Conservation (phyloP, 2,888 invertebrate species). For the Drosophila merina region DNA sequence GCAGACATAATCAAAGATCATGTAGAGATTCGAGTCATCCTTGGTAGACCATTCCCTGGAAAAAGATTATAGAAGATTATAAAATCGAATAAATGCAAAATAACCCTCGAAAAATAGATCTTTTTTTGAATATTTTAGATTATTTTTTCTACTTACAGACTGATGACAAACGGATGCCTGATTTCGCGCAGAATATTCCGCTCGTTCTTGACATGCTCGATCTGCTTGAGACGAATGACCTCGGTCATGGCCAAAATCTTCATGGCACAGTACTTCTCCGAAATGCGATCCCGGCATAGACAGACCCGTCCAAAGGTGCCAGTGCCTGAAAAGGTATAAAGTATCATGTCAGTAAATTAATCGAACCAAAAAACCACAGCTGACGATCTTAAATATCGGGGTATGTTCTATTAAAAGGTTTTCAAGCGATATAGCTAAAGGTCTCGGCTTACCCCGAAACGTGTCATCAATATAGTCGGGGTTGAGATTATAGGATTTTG, state of each 20-base stretch:
- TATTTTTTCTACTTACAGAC: slow-evolving; percentile 88
- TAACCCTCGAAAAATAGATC: no score
- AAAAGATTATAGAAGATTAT: no score
- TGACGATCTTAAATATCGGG: slow-evolving; percentile 39
- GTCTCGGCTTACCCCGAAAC: slow-evolving; percentile 19
- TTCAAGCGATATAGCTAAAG: slow-evolving; percentile 45
- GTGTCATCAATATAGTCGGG: slow-evolving; percentile 7
- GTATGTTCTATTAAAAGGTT: slow-evolving; percentile 52
- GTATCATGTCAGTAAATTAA: slow-evolving; percentile 31
- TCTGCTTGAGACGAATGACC: slow-evolving; percentile 97
- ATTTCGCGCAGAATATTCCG: slow-evolving; percentile 96
- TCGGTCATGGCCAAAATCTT: slow-evolving; percentile 97
- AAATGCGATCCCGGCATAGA: slow-evolving; percentile 92
- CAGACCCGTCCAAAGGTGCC: slow-evolving; percentile 98
- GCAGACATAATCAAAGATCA: slow-evolving; percentile 98
- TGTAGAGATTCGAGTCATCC: slow-evolving; percentile 95
- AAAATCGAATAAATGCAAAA: no score
- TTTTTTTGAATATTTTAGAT: background rate
- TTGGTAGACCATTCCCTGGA: slow-evolving; percentile 95
- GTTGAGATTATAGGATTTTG: background rate
- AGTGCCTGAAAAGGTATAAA: slow-evolving; percentile 88
- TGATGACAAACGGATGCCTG: slow-evolving; percentile 97
- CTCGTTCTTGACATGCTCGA: slow-evolving; percentile 98
- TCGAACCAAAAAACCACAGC: slow-evolving; percentile 40
- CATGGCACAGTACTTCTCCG: slow-evolving; percentile 94